Base-by-base conservation (phyloP, 2,797 vertebrate genomes). In the Poeciliopsis gracilis region DNA sequence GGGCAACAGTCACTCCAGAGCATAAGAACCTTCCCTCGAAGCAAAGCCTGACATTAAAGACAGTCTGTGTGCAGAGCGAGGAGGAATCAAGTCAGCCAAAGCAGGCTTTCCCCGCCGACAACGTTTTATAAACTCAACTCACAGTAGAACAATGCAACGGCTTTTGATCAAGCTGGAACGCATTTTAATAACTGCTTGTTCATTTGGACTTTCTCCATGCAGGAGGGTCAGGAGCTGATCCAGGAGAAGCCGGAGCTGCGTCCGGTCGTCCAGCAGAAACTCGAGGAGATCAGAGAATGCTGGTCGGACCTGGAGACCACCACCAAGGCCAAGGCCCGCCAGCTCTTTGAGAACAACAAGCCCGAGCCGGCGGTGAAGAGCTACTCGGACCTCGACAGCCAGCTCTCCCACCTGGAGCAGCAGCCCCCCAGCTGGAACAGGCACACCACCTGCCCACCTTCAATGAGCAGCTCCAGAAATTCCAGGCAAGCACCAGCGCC, bases 321-420 rank as follows among this genome's bases (percentile, higher is more conserved):
- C 2, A 98, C 97, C 25, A 96, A 97, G 89, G 96, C 96, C 86
- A 98, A 98, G 77, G 97, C 97, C 8, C 97, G 95, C 8, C 96
- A 97, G 77, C 95, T 99, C 61, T 98, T 98, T 9, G 97, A 98
- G 45, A 97, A 97, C 83, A 97, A 98, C 93, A 97, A 97, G 30
- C 94, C 96, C 0, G 97, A 98, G 87, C 95, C 97, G 1, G 95
- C 96, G 0, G 91, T 96, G 33, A 97, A 97, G 89, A 97, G 96
- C 92, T 97, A 97, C 86, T 96, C 95, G 0, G 96, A 96, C 72
- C 93, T 98, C 33, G 96, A 97, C 92, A 93, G 94, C 85, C 97
- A 97, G 95, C 94, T 98, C 46, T 95, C 95, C 45, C 94, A 96
- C 81, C 90, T 98, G 94, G 25, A 97, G 95, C 86, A 94, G 96